phyloP scores from a whole-genome alignment of 2,797 vertebrate genomes.

The Clarias laeviceps region DNA sequence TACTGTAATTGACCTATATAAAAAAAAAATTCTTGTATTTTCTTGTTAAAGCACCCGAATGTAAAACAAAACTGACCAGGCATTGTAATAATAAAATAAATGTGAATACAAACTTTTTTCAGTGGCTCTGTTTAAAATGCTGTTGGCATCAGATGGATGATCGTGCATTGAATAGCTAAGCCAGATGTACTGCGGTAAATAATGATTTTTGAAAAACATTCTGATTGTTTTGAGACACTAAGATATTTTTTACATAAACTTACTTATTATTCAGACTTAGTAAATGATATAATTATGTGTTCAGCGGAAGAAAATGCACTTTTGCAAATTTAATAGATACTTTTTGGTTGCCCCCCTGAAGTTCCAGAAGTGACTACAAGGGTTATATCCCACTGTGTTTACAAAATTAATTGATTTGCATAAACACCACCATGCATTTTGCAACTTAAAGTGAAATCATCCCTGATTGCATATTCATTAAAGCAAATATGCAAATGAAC shows the following conservation, averaged over 20 bases:
- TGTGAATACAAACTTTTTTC: neutral
- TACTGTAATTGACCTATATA: no score
- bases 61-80: neutral
- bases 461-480: neutral
- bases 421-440: neutral
- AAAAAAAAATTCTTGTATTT: no score
- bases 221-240: neutral
- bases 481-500: neutral
- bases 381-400: neutral
- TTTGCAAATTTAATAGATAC: neutral
- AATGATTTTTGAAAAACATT: neutral
- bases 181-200: neutral
- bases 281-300: neutral
- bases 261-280: neutral
- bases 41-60: no score
- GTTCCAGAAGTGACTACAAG: neutral
- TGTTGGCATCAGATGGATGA: neutral
- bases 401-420: slow-evolving; percentile 4
- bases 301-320: neutral
- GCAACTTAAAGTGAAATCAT: neutral
- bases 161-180: neutral
- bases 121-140: neutral
- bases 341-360: neutral
- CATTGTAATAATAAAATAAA: neutral
- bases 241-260: neutral